Base-by-base conservation (phyloP, 2,888 invertebrate genomes). In the Lepidochrysops patricia region DNA sequence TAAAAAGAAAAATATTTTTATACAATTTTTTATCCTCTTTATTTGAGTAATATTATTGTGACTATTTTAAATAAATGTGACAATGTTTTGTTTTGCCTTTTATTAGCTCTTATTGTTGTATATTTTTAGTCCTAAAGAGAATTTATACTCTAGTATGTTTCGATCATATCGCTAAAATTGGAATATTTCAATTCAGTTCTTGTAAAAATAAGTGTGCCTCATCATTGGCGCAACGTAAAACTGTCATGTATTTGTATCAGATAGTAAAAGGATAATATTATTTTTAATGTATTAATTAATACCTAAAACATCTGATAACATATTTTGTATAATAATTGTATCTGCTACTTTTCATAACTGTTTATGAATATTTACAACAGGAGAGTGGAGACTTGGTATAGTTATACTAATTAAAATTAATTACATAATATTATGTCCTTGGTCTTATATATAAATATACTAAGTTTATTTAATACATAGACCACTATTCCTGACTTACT, bases 1-100 rank as follows among this genome's bases (percentile, higher is more conserved):
- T 43, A 4, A 76, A 81, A 82, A 84, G 78, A 80, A 74, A 72
- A 75, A 72, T 87, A 85, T 86, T 86, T 87, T 84, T 87, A 79
- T 85, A 85, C 76, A 77, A 75, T 73, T 75, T 79, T 82, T 78
- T 32, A 54, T 9, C 54, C 29, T 77, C 79, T 76, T 80, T 79
- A 72, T 76, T 77, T 73, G 74, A 75, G 71, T 74, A 64, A 67
- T 72, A 76, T 32, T 54, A 54, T 9, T 54, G 29, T 54, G 19
- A 54, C 27, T 76, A 79, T 81, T 82, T 75, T 69, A 72, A 85
- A 83, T 86, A 84, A 84, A 83, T 75, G 78, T 79, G 77, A 76
- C 71, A 77, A 76, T 68, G 69, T 67, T 70, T 68, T 65, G 27
- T 70, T 70, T 77, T 76, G 75, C 68, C 71, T 74, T 75, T 73